Evolutionary conservation across 2,113 vertebrate genomes (phyloP), one percentile per base, ranked within the genome.

Genomic region (Ibidorhyncha struthersii): DNA sequence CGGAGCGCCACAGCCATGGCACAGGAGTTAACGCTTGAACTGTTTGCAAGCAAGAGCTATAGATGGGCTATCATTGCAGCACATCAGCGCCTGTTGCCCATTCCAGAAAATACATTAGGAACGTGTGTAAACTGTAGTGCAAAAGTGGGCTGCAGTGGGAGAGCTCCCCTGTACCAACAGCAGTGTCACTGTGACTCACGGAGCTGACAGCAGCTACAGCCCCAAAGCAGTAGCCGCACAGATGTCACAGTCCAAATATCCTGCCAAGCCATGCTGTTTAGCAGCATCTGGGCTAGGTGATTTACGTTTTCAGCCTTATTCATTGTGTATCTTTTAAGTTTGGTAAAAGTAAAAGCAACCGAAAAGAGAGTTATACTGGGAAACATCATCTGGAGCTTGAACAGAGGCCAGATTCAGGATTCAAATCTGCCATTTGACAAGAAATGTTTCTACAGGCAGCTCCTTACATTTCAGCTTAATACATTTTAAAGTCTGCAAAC

Each of bases 1-100:
- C 17, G 0, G 0, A 40, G 15, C 0, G 1, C 53, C 56, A 4
- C 11, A 23, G 7, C 19, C 11, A 1, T 5, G 29, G 29, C 40
- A 23, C 4, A 2, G 41, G 70, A 11, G 23, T 1, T 32, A 30
- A 30, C 41, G 12, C 3, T 52, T n/a, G 34, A 22, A 6, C 32
- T 14, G 4, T 22, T 62, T 52, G 30, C 36, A 43, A 52, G 30
- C 62, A 36, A 63, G n/a, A 63, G 10, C 76, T 89, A 34, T 36
- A 82, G 38, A 9, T 5, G 11, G 15, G 8, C 30, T 32, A 11
- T 23, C 30, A 29, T 41, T 74, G 34, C 29, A 77, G 63, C 40
- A 81, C 49, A 55, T 30, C 55, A 40, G 23, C 2, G 4, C 32
- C 40, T 47, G 16, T 19, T 89, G 30, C 30, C 40, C 45, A 12